phyloP scores from a whole-genome alignment of 1,140 invertebrate species.

The Tetragonula clypearis region DNA sequence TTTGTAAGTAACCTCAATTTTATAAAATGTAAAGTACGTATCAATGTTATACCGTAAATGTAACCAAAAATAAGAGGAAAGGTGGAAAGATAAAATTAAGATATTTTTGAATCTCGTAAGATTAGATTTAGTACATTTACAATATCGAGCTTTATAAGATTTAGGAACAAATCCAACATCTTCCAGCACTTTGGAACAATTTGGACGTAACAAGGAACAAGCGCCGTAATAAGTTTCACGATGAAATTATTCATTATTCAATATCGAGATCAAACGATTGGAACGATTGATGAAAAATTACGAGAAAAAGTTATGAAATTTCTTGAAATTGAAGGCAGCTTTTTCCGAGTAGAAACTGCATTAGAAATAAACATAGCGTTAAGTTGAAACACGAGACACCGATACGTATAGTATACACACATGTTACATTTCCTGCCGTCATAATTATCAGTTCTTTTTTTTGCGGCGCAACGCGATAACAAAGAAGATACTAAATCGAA shows the following conservation, averaged over 20 bases:
- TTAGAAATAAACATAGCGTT: background rate
- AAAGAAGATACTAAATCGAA: background rate
- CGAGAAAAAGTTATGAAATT: too few relatives aligned
- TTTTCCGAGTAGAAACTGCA: too few relatives aligned
- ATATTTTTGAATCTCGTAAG: background rate
- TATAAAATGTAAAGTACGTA: background rate
- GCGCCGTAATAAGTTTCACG: background rate
- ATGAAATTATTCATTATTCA: too few relatives aligned
- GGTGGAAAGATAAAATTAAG: background rate
- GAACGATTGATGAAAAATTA: too few relatives aligned
- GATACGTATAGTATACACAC: background rate
- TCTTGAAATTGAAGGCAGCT: too few relatives aligned
- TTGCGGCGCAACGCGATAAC: conserved; percentile 16
- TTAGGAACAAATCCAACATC: too few relatives aligned
- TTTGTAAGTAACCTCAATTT: conserved; percentile 64
- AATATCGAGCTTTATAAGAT: background rate
- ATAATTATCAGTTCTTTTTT: conserved; percentile 20
- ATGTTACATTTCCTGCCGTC: conserved; percentile 12
- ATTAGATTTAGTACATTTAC: background rate
- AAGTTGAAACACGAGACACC: background rate
- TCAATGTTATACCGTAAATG: background rate
- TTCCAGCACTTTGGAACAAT: too few relatives aligned
- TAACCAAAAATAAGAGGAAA: background rate
- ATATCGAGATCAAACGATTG: background rate
- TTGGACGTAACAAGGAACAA: too few relatives aligned